Evolutionary conservation across 1,140 invertebrate species (phyloP), one percentile per base, ranked within the genome.

Genomic region (Littorina saxatilis): DNA sequence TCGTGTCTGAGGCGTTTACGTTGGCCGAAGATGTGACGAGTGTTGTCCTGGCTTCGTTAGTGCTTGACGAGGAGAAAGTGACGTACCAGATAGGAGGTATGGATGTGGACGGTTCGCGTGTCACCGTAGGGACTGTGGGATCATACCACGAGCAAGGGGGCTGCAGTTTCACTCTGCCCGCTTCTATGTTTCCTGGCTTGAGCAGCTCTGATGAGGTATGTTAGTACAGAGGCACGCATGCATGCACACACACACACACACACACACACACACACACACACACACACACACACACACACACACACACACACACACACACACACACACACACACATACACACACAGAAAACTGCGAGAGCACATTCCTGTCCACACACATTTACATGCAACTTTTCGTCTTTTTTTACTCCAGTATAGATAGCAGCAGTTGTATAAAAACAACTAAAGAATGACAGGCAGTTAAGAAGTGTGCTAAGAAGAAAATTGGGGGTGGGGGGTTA

Each of bases 11-110:
- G 29, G 82, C 80, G 4, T 82, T 85, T 1, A 50, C 61, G 2
- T 37, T 85, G n/a, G 77, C 84, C 27, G 85, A 86, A 37, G 55
- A 79, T n/a, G 83, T 89, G 50, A 76, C 86, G 9, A 82, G 81
- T 23, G 61, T 82, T 9, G 81, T 80, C 29, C 63, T 88, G 35
- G 80, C 74, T 79, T 86, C 85, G 9, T 80, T 82, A 39, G 47
- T 88, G 23, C 37, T 80, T 7, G 77, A 73, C 20, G 84, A 88
- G 74, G 63, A 84, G 1, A 66, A 77, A 15, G n/a, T 87, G 23
- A 61, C 55, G 7, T 68, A 85, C 29, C 40, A 74, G 2, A 37
- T 86, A 11, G 84, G 82, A 29, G 85, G 79, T 4, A 81, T 88
- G 47, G 32, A 74, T 40, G 80, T 87, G 9, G 40, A 78, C 40